These are phyloP conservation scores for Sapayoa aenigma DNA, from an alignment of 2,113 vertebrate species.

Conservation along the genomic window DNA sequence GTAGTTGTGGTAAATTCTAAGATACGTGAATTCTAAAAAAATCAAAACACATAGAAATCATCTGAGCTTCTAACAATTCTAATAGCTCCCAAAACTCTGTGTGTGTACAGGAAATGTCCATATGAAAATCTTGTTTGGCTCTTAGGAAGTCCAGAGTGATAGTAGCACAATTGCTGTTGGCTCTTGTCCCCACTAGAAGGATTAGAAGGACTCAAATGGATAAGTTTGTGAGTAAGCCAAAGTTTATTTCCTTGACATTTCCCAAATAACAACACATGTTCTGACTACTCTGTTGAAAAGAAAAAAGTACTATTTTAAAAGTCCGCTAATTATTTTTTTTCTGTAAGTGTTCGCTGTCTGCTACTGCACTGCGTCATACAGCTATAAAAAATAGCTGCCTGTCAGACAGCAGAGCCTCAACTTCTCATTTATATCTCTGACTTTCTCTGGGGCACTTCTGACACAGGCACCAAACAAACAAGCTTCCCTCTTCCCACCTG, in stretches of 20 bases:
- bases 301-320: not conserved
- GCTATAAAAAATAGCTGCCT: not conserved
- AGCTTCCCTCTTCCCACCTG: not conserved
- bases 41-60: not conserved
- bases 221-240: not conserved
- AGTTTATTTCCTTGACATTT: not conserved
- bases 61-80: not conserved
- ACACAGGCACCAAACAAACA: not conserved
- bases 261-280: not conserved
- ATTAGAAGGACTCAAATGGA: not conserved
- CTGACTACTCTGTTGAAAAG: not conserved
- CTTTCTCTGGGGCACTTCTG: not conserved
- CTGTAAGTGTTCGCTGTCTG: not conserved
- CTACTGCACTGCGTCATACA: fast-evolving
- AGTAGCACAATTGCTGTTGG: not conserved
- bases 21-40: not conserved
- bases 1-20: not conserved
- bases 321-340: not conserved
- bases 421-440: not conserved
- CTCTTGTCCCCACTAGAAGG: not conserved
- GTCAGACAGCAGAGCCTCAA: not conserved
- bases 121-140: not conserved
- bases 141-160: not conserved
- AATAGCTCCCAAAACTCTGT: not conserved
- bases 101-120: not conserved